Evolutionary conservation across 2,113 vertebrate genomes (phyloP), one percentile per base, ranked within the genome.

Genomic region (Macquaria australasica): DNA sequence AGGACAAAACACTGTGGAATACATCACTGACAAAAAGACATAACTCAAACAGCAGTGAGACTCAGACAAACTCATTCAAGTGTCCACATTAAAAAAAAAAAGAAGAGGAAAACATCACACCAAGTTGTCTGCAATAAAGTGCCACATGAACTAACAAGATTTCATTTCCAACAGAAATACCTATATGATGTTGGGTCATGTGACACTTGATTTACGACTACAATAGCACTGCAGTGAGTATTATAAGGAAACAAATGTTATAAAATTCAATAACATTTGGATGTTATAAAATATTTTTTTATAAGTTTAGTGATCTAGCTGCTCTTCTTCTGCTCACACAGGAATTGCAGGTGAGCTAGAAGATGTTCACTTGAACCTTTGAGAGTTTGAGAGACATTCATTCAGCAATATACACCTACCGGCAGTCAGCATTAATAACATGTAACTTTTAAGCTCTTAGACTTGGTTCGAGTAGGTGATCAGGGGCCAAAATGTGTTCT

Each of bases 211-310:
- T 84, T 48, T 39, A 41, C 73, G 64, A 64, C 37, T 20, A 41
- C 39, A 59, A 43, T 25, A 64, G 55, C 76, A 79, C 79, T 77
- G 53, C 18, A 51, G 14, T 23, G 81, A 81, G 70, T 83, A 83
- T 87, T 87, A 76, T n/a, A 12, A 41, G 14, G 28, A 62, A 55
- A 25, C 60, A 67, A 18, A 63, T 28, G 55, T 68, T 56, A 25
- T 25, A 23, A 50, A 56, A 55, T 39, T 62, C 5, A 18, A 69
- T n/a, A 34, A 25, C n/a, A 16, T 28, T 45, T 53, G 51, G 16
- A 73, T 62, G 31, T 77, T 86, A 34, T 59, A 18, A 31, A 53
- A 48, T 37, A 25, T 60, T 66, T 80, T 69, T 55, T 68, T 20
- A 39, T 31, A 43, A 71, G 21, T 79, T 77, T 21, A 45, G 58